These are phyloP conservation scores for Cheirogaleus major DNA, from an alignment of 2,797 vertebrate genomes.

Conservation along the genomic window DNA sequence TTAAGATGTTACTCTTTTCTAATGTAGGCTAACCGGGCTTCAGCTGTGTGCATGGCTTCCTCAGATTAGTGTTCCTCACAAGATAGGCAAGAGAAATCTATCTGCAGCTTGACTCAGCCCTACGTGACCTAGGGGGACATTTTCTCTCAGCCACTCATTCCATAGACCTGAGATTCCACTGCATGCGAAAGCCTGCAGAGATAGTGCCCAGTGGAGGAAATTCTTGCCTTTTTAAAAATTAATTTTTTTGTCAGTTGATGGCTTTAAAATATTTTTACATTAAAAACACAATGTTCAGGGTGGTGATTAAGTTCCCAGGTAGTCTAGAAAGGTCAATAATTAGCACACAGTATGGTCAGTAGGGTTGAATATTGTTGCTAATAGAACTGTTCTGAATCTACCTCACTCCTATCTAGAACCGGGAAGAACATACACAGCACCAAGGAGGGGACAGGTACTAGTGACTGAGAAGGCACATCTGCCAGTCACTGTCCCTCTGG, in stretches of 20 bases:
- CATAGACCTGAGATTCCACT: background rate
- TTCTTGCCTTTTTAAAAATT: background rate
- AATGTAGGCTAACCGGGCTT: background rate
- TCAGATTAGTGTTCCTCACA: background rate
- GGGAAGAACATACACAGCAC: background rate
- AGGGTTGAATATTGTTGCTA: background rate
- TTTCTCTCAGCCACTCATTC: background rate
- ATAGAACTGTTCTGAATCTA: background rate
- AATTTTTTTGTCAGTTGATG: background rate
- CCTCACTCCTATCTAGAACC: background rate
- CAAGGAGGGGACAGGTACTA: background rate
- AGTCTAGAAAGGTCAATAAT: background rate
- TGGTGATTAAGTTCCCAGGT: background rate
- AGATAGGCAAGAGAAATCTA: background rate
- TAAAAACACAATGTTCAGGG: background rate
- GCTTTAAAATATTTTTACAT: background rate
- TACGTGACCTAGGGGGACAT: background rate
- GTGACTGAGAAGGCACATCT: background rate
- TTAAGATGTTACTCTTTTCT: background rate
- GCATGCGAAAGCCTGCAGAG: background rate
- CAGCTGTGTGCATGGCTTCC: background rate
- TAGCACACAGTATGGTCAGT: background rate
- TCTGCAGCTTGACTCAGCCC: background rate
- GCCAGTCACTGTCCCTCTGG: background rate
- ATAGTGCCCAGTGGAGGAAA: background rate